phyloP scores from a whole-genome alignment of 2,888 invertebrate species.

The Eueremaeus valkanovi region DNA sequence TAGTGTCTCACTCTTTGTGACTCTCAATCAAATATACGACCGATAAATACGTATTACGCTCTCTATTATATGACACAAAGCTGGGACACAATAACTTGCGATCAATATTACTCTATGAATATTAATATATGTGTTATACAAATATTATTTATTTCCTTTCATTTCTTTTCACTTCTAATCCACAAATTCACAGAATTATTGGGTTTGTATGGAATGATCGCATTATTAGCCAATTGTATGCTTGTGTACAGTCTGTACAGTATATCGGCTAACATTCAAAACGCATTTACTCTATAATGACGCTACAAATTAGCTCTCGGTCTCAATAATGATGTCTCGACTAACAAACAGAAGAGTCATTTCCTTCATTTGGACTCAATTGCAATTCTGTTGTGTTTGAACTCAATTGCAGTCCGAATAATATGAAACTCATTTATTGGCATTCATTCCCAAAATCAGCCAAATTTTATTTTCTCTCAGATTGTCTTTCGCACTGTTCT shows the following conservation, averaged over 20 bases:
- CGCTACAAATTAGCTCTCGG: not conserved
- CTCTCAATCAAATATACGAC: not conserved
- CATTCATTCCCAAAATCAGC: not conserved
- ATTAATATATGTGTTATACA: too few relatives aligned
- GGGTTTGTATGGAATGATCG: not conserved
- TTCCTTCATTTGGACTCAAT: not conserved
- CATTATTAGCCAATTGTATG: not conserved
- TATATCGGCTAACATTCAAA: not conserved
- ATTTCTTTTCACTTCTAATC: too few relatives aligned
- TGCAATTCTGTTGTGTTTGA: not conserved
- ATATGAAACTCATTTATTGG: not conserved
- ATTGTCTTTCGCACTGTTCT: too few relatives aligned
- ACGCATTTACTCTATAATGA: constrained; percentile 2
- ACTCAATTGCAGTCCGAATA: not conserved
- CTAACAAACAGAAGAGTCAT: not conserved
- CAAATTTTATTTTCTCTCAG: too few relatives aligned
- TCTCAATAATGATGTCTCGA: constrained; percentile 13
- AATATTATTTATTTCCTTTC: too few relatives aligned
- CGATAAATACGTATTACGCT: not conserved
- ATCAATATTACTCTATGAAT: too few relatives aligned
- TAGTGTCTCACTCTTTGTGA: not conserved
- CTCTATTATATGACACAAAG: too few relatives aligned
- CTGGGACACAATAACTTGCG: too few relatives aligned
- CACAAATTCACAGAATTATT: too few relatives aligned
- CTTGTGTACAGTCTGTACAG: not conserved